Base-by-base conservation (phyloP, 92 coral and sea anemone species). In the Palythoa grandis region DNA sequence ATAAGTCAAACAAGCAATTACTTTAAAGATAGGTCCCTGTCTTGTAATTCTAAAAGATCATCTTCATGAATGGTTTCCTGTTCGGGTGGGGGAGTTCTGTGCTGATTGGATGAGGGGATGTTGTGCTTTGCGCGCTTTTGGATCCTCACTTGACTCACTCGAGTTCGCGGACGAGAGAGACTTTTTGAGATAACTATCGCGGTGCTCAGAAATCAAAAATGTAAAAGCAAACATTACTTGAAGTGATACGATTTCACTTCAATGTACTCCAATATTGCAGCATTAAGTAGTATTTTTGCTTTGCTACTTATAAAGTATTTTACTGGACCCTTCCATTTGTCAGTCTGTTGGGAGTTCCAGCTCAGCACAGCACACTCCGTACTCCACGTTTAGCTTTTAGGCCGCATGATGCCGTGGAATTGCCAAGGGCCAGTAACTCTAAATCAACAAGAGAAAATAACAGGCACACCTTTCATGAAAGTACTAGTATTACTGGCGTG, bases 341-440 rank as follows among this genome's bases (percentile, higher is more conserved):
- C 85, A 72, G 85, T 79, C 85, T 79, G 74, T 79, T 29, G 85
- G 85, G 54, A 79, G 85, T 79, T 79, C 85, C 85, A 79, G 74
- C 17, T 79, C 85, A 35, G 85, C 73, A 79, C 74, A 63, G 73
- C 85, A 79, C 85, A 37, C 85, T 60, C n/a, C n/a, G n/a, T n/a
- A n/a, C n/a, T n/a, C 85, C 85, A 25, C 73, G 58, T 79, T 50
- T 79, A 79, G 85, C 85, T 79, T 37, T 79, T 63, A 79, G 72
- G 72, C 85, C 73, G 85, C 85, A 20, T 50, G 54, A 61, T 60
- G 85, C 60, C 39, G 56, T 60, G 73, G 85, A 79, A 63, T 79
- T 79, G 54, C 85, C 73, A 23, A 79, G 85, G 85, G 13, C n/a
- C 85, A 79, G 73, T 63, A 79, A 24, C 85, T 79, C 85, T 63